Conservation (phyloP, 2,113 vertebrate species). For the Triplophysa rosa region DNA sequence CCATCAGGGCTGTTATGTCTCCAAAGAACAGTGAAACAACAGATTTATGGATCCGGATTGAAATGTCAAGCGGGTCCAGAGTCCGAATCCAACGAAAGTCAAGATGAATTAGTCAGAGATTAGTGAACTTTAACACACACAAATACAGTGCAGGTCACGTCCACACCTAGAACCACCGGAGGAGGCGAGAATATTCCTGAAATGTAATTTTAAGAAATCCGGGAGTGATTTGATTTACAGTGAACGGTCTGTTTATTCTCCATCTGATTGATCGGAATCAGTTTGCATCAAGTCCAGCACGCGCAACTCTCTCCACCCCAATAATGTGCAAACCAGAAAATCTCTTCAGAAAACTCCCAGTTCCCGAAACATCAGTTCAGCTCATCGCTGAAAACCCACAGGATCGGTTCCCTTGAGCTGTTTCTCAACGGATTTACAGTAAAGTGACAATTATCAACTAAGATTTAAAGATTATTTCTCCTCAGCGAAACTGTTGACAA, state of each 20-base stretch:
- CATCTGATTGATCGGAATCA: background rate
- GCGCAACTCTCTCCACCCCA: background rate
- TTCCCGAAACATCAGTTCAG: background rate
- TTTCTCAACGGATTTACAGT: background rate
- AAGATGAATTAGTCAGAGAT: background rate
- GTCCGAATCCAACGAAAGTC: background rate
- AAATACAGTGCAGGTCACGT: background rate
- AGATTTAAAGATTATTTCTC: conserved; percentile 37
- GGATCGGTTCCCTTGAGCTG: background rate
- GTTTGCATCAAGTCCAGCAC: too few relatives aligned
- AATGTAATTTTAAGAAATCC: background rate
- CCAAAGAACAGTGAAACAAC: background rate
- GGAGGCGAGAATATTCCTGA: background rate
- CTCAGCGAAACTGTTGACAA: conserved; percentile 48
- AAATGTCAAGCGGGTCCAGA: background rate
- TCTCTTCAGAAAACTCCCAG: background rate
- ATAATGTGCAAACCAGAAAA: background rate
- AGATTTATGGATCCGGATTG: background rate
- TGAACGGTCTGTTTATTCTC: background rate
- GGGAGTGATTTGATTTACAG: background rate
- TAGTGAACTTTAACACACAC: conserved; percentile 2
- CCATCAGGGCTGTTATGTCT: background rate
- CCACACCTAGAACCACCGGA: background rate
- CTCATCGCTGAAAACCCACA: background rate
- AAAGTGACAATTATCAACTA: background rate